Base-by-base conservation (phyloP, 1,140 invertebrate genomes). In the Stenopsyche tienmushanensis region DNA sequence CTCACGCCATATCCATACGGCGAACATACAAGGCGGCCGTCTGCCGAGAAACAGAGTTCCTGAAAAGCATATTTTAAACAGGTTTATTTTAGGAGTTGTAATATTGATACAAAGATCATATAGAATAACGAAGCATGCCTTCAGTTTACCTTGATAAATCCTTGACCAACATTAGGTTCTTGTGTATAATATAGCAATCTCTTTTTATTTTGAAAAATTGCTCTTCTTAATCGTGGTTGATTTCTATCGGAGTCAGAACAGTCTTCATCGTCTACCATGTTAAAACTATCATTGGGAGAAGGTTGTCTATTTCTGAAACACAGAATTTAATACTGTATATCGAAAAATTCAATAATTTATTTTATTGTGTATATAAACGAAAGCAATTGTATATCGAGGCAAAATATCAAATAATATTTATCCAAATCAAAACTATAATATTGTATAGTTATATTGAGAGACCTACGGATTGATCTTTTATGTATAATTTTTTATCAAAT, bases 21-120 rank as follows among this genome's bases (percentile, higher is more conserved):
- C 0, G 94, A 96, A 73, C 91, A 94, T 20, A 97, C 90, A 0
- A 96, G 74, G 24, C 93, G 82, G 0, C 94, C 94, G 75, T 96
- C 93, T 1, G 89, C 81, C 0, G 92, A 96, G 74, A 94, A 96
- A 72, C 92, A 93, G 8, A 94, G 77, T 75, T 96, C 94, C 76
- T 81, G 65, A 10, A 65, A 64, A 0, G 39, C 7, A 64, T 1
- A 62, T 18, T 15, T 42, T 15, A 1, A 3, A 21, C 45, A 25
- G 20, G 13, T 25, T 15, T 25, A 7, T 21, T 7, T 8, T 49
- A 49, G 7, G 34, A 39, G 34, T 39, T 39, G n/a, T n/a, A n/a
- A n/a, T n/a, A n/a, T n/a, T n/a, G n/a, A n/a, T n/a, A 8, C 45
- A 71, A 44, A 39, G n/a, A 54, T 10, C 17, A 49, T 17, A 15